A percentile compares a stretch with the other conserved stretches of the same genome.
Evolutionary conservation across 2,113 vertebrate species (phyloP).

Genomic region (Equus przewalskii): DNA sequence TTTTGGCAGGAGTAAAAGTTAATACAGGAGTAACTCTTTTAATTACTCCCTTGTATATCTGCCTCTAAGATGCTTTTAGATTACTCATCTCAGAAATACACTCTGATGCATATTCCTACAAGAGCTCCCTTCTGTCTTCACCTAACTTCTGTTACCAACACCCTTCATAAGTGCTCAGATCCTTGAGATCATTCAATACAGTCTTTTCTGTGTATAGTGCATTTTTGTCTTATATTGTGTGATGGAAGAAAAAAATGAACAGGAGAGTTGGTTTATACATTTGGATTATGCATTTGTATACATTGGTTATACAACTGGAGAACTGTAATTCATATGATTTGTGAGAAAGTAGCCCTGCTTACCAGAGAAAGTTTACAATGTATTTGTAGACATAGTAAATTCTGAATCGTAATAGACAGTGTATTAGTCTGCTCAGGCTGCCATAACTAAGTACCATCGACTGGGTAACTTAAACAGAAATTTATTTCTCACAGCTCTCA

Average conservation of each 20-base stretch:
- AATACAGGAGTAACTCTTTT: background rate
- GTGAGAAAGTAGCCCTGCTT: background rate
- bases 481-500: background rate
- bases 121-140: background rate
- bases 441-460: background rate
- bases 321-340: background rate
- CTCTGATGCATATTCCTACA: background rate
- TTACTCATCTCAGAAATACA: background rate
- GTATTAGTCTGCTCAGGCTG: background rate
- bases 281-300: too few relatives aligned
- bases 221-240: background rate
- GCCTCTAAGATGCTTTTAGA: conserved; percentile 7
- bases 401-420: background rate
- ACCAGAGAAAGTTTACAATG: background rate
- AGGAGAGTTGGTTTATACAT: background rate
- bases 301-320: background rate
- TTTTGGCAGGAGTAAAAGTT: conserved; percentile 16
- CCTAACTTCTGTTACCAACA: background rate
- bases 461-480: background rate
- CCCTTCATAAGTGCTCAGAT: background rate
- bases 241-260: background rate
- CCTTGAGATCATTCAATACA: background rate
- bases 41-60: background rate
- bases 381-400: background rate
- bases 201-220: background rate